These are phyloP conservation scores for Buathra laborator DNA, from an alignment of 2,888 invertebrate genomes.

Conservation along the genomic window DNA sequence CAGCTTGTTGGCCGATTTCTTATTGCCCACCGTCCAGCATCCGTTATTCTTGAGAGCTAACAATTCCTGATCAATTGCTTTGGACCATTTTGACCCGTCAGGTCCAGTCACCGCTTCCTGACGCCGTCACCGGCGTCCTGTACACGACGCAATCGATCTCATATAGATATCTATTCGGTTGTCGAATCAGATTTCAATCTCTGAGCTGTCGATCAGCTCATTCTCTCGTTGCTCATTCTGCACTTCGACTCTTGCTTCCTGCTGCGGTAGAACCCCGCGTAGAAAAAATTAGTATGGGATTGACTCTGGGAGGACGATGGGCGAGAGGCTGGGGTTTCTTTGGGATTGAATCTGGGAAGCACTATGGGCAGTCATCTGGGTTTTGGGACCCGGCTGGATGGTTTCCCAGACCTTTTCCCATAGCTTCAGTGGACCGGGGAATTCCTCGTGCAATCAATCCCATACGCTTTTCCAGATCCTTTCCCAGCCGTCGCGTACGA, in stretches of 20 bases:
- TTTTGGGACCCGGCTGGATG: no score
- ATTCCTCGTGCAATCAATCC: no score
- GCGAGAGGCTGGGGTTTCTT: no score
- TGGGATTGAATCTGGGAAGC: no score
- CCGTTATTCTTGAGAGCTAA: slow-evolving; percentile 42
- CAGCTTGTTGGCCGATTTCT: slow-evolving; percentile 26
- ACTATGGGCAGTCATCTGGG: no score
- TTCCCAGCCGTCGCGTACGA: no score
- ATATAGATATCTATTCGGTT: slow-evolving; percentile 29
- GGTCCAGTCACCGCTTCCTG: slow-evolving; percentile 55
- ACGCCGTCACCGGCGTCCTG: slow-evolving; percentile 45
- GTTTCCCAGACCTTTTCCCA: no score
- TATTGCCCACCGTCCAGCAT: slow-evolving; percentile 43
- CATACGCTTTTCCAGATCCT: no score
- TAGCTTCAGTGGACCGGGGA: no score
- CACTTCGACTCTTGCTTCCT: slow-evolving; percentile 19
- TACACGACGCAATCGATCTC: slow-evolving; percentile 40
- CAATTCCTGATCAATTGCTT: slow-evolving; percentile 44
- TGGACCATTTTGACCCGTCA: slow-evolving; percentile 49
- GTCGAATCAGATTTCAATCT: slow-evolving; percentile 31
- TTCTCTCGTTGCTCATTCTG: slow-evolving; percentile 1
- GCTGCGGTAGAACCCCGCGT: neutral
- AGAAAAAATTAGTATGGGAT: no score
- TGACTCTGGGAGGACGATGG: no score
- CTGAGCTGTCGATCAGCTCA: slow-evolving; percentile 28